A percentile compares a stretch with the other conserved stretches of the same genome.
These are phyloP conservation scores for Drosophila parthenogenetica DNA, from an alignment of 2,888 invertebrate genomes.

Conservation along the genomic window DNA sequence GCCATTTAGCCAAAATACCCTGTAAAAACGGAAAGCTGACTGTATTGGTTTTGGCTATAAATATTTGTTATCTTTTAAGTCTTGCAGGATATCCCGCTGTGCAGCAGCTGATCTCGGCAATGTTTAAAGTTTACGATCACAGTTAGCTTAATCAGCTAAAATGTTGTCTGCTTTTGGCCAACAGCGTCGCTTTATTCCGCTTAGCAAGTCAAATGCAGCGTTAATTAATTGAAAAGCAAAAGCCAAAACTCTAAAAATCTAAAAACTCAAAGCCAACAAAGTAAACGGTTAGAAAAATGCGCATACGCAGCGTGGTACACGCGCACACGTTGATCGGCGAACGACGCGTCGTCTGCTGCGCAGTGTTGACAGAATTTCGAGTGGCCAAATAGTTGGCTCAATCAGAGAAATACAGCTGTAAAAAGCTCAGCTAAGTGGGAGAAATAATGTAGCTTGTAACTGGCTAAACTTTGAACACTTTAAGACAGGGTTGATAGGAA, in stretches of 20 bases:
- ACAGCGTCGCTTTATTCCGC: conserved; percentile 18
- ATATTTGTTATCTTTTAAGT: no score
- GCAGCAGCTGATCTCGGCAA: background rate
- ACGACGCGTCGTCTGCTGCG: background rate
- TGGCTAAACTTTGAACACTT: no score
- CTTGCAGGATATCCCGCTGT: conserved; percentile 17
- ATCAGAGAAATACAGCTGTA: no score
- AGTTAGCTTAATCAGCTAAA: conserved; percentile 43
- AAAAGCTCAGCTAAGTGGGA: no score
- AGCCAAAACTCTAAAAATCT: background rate
- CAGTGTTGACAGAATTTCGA: background rate
- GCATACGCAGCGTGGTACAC: conserved; percentile 58
- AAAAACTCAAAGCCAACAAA: conserved; percentile 11
- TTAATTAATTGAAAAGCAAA: conserved; percentile 61
- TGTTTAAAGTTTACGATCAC: conserved; percentile 11
- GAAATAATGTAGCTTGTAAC: no score
- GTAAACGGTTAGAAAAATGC: conserved; percentile 15
- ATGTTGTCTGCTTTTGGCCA: conserved; percentile 8
- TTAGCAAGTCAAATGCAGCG: conserved; percentile 59
- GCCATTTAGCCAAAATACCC: conserved; percentile 29
- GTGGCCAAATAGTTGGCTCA: no score
- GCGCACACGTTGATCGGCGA: conserved; percentile 21
- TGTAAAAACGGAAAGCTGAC: background rate
- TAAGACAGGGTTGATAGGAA: no score
- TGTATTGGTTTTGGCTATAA: no score